Evolutionary conservation across 2,113 vertebrate species (phyloP).

Genomic region (Urocitellus parryii): DNA sequence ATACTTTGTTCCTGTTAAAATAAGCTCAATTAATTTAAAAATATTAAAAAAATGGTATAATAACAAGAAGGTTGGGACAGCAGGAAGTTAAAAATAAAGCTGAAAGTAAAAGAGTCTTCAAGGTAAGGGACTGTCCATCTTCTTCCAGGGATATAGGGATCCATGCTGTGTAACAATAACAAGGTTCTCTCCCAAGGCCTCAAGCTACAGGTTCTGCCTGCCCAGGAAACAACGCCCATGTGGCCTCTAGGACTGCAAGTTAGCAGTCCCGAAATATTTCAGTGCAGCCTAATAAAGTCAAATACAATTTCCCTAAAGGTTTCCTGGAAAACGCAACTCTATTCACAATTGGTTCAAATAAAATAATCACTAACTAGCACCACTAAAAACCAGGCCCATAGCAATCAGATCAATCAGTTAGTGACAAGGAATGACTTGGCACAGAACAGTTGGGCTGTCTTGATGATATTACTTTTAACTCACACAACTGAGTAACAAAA

Average conservation of each 20-base stretch:
- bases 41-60: not conserved
- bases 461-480: not conserved
- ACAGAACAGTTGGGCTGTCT: not conserved
- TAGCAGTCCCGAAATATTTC: not conserved
- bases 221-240: too few species aligned
- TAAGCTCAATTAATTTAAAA: not conserved
- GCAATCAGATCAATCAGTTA: not conserved
- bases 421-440: not conserved
- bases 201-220: not conserved
- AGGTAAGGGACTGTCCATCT: not conserved
- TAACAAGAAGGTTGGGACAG: not conserved
- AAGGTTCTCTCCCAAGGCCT: not conserved
- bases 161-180: not conserved
- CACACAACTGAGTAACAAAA: not conserved
- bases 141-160: not conserved
- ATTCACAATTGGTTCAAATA: slow-evolving; percentile 51
- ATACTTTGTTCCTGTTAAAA: not conserved
- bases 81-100: not conserved
- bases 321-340: not conserved
- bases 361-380: slow-evolving; percentile 4
- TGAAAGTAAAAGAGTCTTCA: not conserved
- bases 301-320: not conserved
- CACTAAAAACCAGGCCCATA: slow-evolving; percentile 26
- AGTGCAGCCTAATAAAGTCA: not conserved
- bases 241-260: not conserved